phyloP scores from a whole-genome alignment of 2,888 invertebrate species.

The Marasmarcha lunaedactyla region DNA sequence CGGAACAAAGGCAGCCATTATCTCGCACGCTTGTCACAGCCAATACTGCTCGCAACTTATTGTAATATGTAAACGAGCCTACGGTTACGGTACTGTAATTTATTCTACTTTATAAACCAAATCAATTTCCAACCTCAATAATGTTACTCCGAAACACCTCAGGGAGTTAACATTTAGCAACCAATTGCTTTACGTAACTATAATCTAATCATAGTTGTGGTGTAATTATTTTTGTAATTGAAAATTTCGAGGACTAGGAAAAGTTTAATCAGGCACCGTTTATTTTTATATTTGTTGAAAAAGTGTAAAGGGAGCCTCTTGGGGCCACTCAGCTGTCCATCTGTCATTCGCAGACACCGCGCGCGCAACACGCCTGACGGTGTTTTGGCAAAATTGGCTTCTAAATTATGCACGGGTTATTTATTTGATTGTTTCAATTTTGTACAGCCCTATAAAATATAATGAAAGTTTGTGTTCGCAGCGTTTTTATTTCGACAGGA shows the following conservation, averaged over 20 bases:
- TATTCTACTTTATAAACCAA: no score
- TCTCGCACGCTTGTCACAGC: conserved; percentile 47
- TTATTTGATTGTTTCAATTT: conserved; percentile 1
- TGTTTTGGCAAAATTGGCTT: background rate
- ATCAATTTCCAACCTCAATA: no score
- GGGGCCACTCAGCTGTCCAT: conserved; percentile 1
- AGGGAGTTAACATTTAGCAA: no score
- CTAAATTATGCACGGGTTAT: conserved; percentile 1
- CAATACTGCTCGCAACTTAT: conserved; percentile 30
- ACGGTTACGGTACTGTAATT: conserved; percentile 14
- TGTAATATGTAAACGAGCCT: conserved; percentile 48
- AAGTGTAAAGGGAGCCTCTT: background rate
- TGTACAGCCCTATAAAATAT: background rate
- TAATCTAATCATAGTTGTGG: no score
- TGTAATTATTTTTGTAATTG: no score
- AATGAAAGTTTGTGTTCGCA: background rate
- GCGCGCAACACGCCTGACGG: background rate
- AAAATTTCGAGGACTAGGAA: background rate
- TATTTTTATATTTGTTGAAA: background rate
- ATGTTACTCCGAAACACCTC: no score
- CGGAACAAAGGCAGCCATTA: conserved; percentile 53
- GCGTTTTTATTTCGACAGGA: background rate
- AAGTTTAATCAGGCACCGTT: background rate
- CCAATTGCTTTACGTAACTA: no score
- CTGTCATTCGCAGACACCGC: background rate